A percentile compares a stretch with the other conserved stretches of the same genome.
Conservation (phyloP, 2,888 invertebrate genomes). For the Ormyrus labotus region DNA sequence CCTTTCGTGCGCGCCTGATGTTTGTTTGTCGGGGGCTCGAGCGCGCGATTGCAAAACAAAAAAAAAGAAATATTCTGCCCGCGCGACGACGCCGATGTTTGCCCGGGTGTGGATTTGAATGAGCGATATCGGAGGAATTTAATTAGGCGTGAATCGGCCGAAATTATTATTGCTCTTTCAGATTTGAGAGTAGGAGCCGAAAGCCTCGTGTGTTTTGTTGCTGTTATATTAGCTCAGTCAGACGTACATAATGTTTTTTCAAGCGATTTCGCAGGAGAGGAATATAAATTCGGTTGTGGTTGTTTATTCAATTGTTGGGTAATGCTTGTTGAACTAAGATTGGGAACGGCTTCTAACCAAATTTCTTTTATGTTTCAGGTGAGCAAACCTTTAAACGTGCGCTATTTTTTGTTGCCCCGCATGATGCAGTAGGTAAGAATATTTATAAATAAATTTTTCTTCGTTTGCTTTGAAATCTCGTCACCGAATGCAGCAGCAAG, state of each 20-base stretch:
- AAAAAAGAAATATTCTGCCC: not conserved
- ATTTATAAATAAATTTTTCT: not conserved
- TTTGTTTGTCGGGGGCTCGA: slow-evolving; percentile 22
- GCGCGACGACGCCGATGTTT: not conserved
- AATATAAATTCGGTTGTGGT: no score
- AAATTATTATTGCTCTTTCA: no score
- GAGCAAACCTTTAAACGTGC: slow-evolving; percentile 26
- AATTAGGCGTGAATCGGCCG: no score
- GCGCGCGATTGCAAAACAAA: slow-evolving; percentile 31
- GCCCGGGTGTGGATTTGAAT: not conserved
- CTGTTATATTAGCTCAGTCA: not conserved
- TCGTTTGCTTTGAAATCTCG: no score
- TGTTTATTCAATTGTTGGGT: slow-evolving; percentile 19
- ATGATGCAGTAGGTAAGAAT: slow-evolving; percentile 31
- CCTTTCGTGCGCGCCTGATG: slow-evolving; percentile 4
- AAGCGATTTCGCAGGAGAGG: no score
- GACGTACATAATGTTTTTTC: no score
- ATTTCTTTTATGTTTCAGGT: slow-evolving; percentile 47
- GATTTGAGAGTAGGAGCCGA: no score
- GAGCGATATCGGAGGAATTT: no score
- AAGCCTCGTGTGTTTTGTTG: not conserved
- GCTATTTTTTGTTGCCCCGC: not conserved
- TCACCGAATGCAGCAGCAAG: no score
- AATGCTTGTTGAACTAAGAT: slow-evolving; percentile 11
- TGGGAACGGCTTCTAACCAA: not conserved